Evolutionary conservation across 1,140 invertebrate genomes (phyloP), one percentile per base, ranked within the genome.

Genomic region (Ceratosolen solmsi): DNA sequence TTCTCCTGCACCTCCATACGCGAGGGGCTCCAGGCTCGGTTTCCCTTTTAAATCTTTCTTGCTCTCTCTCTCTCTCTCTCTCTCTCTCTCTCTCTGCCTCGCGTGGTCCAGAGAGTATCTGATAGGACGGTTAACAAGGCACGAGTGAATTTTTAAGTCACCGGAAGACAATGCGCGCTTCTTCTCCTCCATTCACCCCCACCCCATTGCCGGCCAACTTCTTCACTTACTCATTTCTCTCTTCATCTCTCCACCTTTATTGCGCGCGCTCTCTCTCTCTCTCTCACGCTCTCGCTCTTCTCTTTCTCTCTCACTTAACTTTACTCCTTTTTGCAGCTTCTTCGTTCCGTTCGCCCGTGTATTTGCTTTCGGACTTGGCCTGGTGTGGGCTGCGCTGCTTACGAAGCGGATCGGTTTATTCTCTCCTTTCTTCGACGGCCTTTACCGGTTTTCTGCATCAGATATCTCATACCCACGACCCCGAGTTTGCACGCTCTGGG

Each of bases 71-170:
- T 36, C 73, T 70, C 84, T 87, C 60, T 46, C 71, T 63, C 49
- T 68, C 72, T 58, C 84, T 46, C 71, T 63, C 49, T 68, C 72
- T 58, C 84, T 78, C 60, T 36, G 70, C 71, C 84, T 87, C 60
- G 71, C 71, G 68, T 81, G 82, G 82, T 73, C 71, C 80, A 75
- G 80, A 74, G 76, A 84, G 84, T 91, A 90, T 90, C 89, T 87
- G 89, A 90, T 90, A 90, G 87, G 84, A 86, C 82, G 86, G 74
- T 90, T 91, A 91, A 91, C 90, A 89, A 91, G 89, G 85, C 90
- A 91, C 90, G 90, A 91, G 89, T 90, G 87, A 87, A 90, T 91
- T 91, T 91, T 91, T 90, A 90, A 91, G 88, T 90, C 89, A 89
- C 84, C 86, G 84, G 85, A 91, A 89, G 87, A 91, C 90, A 90